Base-by-base conservation (phyloP, 2,113 vertebrate species). In the Micronycteris hirsuta region DNA sequence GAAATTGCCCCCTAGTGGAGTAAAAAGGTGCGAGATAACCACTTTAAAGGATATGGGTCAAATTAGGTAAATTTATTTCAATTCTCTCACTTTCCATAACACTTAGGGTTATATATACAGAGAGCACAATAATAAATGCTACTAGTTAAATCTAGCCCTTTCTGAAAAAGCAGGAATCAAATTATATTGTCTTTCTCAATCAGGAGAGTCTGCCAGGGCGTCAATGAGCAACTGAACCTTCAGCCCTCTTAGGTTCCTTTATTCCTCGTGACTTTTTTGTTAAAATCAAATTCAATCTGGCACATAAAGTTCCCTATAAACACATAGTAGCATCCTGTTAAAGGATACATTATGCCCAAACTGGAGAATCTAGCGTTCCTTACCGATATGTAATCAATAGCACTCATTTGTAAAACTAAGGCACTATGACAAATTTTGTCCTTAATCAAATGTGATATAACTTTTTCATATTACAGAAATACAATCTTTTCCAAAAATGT, bases 1-100 rank as follows among this genome's bases (percentile, higher is more conserved):
- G 94, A 96, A 98, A 97, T 94, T 96, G 84, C 95, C 96, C 97
- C 94, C 96, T 98, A 92, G 85, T 97, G 97, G 94, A 95, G 45
- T 24, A 74, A 92, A 47, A 52, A 63, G 43, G 36, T 94, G 78
- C 24, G 38, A 6, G 11, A 52, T 41, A 76, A 36, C 19, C 15
- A 52, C 24, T 20, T 87, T 86, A 17, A 61, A 73, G 28, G 54
- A 56, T 19, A 56, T 28, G 43, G 31, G n/a, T 73, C 11, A 80
- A 70, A 67, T 33, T 20, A 17, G 7, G 20, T 73, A 80, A 58
- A 49, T 54, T 91, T 80, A 85, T 73, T 68, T 83, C 45, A 45
- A 6, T 45, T 87, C 15, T 31, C 24, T 90, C 70, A 74, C 3
- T 86, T 78, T 47, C 36, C 8, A 3, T 38, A 52, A 78, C 3